Percentiles rank a stretch among this genome's conserved stretches.
phyloP scores from a whole-genome alignment of 2,888 invertebrate genomes.

The Polyploca ridens region DNA sequence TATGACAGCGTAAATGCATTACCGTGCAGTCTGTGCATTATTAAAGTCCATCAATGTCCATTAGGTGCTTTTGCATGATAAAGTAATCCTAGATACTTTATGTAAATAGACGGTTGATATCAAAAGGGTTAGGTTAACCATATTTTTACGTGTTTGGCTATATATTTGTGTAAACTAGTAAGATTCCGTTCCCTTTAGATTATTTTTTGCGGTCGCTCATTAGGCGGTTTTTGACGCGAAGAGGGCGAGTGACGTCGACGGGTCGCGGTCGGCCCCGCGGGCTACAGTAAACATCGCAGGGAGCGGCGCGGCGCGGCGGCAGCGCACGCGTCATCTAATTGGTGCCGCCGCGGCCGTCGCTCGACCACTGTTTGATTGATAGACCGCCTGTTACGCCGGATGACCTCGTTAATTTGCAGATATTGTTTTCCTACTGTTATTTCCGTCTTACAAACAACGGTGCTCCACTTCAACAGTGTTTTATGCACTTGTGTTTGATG shows the following conservation, averaged over 20 bases:
- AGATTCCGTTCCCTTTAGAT: no score
- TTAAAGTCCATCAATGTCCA: neutral
- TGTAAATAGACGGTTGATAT: neutral
- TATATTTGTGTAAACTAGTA: neutral
- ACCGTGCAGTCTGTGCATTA: no score
- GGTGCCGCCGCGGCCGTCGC: constrained; percentile 39
- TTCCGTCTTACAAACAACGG: constrained; percentile 43
- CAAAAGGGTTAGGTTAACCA: neutral
- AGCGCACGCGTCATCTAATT: constrained; percentile 71
- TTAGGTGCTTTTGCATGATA: neutral
- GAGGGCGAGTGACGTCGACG: constrained; percentile 43
- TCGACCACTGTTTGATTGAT: constrained; percentile 70
- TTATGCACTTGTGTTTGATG: constrained; percentile 5
- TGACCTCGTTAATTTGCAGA: constrained; percentile 64
- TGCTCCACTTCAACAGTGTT: constrained; percentile 25
- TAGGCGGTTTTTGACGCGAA: constrained; percentile 61
- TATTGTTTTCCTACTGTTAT: constrained; percentile 60
- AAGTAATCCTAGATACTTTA: neutral
- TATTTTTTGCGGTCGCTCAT: constrained; percentile 39
- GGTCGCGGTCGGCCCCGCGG: constrained; percentile 22
- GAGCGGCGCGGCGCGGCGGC: constrained; percentile 50
- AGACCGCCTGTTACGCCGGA: constrained; percentile 73
- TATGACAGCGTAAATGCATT: neutral
- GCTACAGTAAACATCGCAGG: constrained; percentile 54
- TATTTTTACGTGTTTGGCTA: neutral